Percentiles rank a stretch among this genome's conserved stretches.
Conservation (phyloP, 2,113 vertebrate genomes). For the Cathartes aura region DNA sequence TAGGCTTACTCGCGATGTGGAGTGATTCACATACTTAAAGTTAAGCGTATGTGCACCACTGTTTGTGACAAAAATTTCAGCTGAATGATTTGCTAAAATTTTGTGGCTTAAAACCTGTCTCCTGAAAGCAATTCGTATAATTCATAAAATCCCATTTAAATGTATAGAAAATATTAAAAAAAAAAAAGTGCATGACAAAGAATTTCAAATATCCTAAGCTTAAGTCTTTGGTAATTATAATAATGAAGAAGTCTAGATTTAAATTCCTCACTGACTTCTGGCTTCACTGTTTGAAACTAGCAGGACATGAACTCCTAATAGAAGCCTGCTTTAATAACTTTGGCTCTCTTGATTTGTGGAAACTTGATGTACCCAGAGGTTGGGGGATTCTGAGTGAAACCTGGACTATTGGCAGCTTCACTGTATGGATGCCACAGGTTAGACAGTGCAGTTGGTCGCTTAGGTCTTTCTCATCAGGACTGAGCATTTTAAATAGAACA, state of each 20-base stretch:
- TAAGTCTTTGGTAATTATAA: neutral
- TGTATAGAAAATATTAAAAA: neutral
- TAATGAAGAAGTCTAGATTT: neutral
- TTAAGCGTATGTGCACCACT: neutral
- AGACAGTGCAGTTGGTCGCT: neutral
- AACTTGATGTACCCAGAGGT: neutral
- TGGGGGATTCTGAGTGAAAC: neutral
- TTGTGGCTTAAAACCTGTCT: neutral
- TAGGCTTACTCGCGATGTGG: neutral
- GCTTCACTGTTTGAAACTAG: neutral
- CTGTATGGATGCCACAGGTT: neutral
- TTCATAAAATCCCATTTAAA: neutral
- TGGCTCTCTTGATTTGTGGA: neutral
- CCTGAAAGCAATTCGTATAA: neutral
- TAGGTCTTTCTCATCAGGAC: neutral
- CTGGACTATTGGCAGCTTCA: neutral
- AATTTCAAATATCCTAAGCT: neutral
- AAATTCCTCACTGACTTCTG: neutral
- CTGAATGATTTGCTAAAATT: neutral
- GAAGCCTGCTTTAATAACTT: neutral
- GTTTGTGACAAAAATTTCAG: neutral
- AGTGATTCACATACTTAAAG: neutral
- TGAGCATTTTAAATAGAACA: neutral
- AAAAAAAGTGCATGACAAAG: neutral
- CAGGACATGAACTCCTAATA: neutral